Conservation (phyloP, 2,113 vertebrate species). For the Pseudorectes ferrugineus region DNA sequence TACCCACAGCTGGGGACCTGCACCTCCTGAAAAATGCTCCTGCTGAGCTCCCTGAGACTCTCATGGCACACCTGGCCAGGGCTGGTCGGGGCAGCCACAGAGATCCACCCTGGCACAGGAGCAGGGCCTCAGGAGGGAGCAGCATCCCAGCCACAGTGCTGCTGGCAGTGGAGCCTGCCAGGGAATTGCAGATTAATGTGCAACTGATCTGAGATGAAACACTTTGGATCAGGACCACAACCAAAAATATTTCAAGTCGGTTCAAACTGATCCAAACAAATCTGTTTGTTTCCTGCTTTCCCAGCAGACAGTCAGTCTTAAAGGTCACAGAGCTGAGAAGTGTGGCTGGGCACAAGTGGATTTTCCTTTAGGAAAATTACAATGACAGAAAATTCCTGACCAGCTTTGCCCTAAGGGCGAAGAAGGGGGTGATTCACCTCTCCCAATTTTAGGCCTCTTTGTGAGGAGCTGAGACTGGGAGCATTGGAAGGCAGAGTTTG, state of each 20-base stretch:
- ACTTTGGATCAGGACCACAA: conserved; percentile 20
- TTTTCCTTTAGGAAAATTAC: conserved; percentile 35
- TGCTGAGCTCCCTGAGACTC: neutral
- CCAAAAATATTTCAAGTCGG: conserved; percentile 10
- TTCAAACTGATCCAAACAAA: conserved; percentile 50
- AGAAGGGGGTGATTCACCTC: neutral
- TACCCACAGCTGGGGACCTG: rapidly evolving
- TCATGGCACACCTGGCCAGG: neutral
- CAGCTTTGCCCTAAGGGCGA: neutral
- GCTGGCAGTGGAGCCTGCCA: neutral
- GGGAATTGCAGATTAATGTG: conserved; percentile 38
- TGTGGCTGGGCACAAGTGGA: neutral
- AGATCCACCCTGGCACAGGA: neutral
- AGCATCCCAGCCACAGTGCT: neutral
- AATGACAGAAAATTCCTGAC: conserved; percentile 3
- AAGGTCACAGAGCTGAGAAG: conserved; percentile 46
- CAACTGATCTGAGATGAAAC: conserved; percentile 54
- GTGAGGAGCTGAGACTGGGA: neutral
- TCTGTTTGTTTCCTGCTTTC: conserved; percentile 59
- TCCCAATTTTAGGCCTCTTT: neutral
- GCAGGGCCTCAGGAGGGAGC: neutral
- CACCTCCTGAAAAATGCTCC: neutral
- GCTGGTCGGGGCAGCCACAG: neutral
- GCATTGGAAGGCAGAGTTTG: neutral
- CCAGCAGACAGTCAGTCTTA: conserved; percentile 42